These are phyloP conservation scores for Ptychoptera albimana DNA, from an alignment of 2,888 invertebrate genomes.

Conservation along the genomic window DNA sequence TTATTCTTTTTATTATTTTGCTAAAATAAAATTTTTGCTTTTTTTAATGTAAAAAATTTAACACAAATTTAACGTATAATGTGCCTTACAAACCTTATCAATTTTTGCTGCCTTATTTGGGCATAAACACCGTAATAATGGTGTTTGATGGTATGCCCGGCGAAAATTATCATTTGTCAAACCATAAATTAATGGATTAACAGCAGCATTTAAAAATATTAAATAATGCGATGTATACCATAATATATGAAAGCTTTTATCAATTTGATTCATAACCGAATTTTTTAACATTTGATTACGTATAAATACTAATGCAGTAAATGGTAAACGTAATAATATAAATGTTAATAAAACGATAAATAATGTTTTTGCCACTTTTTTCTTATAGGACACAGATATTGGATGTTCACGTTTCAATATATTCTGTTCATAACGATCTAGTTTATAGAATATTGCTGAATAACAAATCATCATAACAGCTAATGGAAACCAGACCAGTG, in stretches of 20 bases:
- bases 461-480: constrained; percentile 58
- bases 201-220: constrained; percentile 52
- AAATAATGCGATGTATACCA: constrained; percentile 55
- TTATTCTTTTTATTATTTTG: too few relatives aligned
- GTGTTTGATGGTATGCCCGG: constrained; percentile 48
- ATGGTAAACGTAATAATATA: constrained; percentile 53
- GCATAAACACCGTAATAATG: constrained; percentile 15
- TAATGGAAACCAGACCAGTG: constrained; percentile 65
- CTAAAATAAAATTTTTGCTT: too few relatives aligned
- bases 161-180: constrained; percentile 53
- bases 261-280: constrained; percentile 32
- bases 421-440: constrained; percentile 47
- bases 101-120: constrained; percentile 9
- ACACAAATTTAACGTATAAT: too few relatives aligned
- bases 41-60: too few relatives aligned
- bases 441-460: constrained; percentile 50
- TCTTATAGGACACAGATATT: constrained; percentile 43
- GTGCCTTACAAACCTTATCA: too few relatives aligned
- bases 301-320: constrained; percentile 52
- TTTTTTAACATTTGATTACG: constrained; percentile 35
- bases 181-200: constrained; percentile 65
- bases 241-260: constrained; percentile 38
- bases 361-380: constrained; percentile 51
- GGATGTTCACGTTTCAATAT: constrained; percentile 45
- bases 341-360: constrained; percentile 52